Evolutionary conservation across 2,888 invertebrate species (phyloP).

Genomic region (Ectobius pallidus): DNA sequence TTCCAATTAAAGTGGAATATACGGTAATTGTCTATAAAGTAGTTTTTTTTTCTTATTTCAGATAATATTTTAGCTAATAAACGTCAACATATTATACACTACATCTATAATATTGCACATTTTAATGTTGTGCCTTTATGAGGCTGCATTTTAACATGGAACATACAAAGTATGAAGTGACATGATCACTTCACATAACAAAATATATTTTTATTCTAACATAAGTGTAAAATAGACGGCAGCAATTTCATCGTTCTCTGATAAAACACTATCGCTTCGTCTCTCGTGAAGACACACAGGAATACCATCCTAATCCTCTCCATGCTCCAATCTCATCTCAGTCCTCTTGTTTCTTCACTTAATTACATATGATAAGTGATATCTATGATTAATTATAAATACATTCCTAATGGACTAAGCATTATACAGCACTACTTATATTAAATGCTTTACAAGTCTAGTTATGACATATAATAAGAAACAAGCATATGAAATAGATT

Average conservation of each 20-base stretch:
- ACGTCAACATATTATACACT: slow-evolving; percentile 22
- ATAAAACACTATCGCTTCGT: no score
- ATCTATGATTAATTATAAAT: no score
- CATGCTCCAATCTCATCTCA: neutral
- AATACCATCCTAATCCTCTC: slow-evolving; percentile 2
- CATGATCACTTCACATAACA: slow-evolving; percentile 13
- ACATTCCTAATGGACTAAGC: no score
- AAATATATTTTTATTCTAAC: slow-evolving; percentile 8
- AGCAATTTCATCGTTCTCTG: no score
- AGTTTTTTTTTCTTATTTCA: no score
- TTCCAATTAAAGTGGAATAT: neutral
- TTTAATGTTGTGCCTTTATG: slow-evolving; percentile 26
- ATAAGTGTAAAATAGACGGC: slow-evolving; percentile 2
- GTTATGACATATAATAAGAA: no score
- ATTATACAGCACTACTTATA: no score
- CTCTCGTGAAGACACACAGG: slow-evolving; percentile 6
- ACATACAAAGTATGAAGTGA: slow-evolving; percentile 19
- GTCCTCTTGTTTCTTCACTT: neutral
- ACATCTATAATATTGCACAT: slow-evolving; percentile 25
- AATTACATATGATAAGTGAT: no score
- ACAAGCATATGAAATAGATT: no score
- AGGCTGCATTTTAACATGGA: slow-evolving; percentile 6
- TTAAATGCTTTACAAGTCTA: no score
- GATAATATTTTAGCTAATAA: slow-evolving; percentile 12
- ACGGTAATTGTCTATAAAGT: neutral